phyloP scores from a whole-genome alignment of 1,140 invertebrate species.

The Idris sp. region DNA sequence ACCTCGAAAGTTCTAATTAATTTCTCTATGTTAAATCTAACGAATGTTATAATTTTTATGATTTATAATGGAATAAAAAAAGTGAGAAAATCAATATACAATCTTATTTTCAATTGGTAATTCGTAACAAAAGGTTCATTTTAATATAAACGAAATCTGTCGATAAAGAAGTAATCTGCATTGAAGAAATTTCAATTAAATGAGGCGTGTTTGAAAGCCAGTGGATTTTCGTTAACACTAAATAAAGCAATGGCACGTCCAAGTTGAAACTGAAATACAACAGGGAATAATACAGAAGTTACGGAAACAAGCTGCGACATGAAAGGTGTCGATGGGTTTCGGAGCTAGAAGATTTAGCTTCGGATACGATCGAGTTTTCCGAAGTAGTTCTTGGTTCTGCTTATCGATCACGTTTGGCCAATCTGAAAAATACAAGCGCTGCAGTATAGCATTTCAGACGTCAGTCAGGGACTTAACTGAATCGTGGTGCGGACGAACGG shows the following conservation, averaged over 20 bases:
- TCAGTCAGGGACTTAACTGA: conserved; percentile 41
- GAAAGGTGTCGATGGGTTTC: conserved; percentile 39
- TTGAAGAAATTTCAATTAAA: no score
- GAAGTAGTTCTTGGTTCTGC: conserved; percentile 10
- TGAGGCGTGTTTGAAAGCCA: background rate
- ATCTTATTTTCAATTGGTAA: no score
- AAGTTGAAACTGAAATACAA: conserved; percentile 8
- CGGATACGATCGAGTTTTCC: conserved; percentile 26
- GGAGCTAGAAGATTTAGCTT: no score
- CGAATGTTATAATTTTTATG: no score
- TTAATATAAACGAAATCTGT: no score
- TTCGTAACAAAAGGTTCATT: no score
- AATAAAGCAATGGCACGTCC: conserved; percentile 20
- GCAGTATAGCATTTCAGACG: conserved; percentile 29
- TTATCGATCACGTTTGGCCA: conserved; percentile 39
- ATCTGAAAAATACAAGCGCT: conserved; percentile 33
- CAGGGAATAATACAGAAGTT: conserved; percentile 17
- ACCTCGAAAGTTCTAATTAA: no score
- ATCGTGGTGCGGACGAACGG: conserved; percentile 11
- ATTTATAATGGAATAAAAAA: no score
- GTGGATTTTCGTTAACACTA: conserved; percentile 9
- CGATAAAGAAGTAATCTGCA: no score
- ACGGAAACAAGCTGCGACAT: conserved; percentile 14
- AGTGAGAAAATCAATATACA: no score
- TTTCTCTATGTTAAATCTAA: no score